These are phyloP conservation scores for Drepana falcataria DNA, from an alignment of 2,888 invertebrate species.

Conservation along the genomic window DNA sequence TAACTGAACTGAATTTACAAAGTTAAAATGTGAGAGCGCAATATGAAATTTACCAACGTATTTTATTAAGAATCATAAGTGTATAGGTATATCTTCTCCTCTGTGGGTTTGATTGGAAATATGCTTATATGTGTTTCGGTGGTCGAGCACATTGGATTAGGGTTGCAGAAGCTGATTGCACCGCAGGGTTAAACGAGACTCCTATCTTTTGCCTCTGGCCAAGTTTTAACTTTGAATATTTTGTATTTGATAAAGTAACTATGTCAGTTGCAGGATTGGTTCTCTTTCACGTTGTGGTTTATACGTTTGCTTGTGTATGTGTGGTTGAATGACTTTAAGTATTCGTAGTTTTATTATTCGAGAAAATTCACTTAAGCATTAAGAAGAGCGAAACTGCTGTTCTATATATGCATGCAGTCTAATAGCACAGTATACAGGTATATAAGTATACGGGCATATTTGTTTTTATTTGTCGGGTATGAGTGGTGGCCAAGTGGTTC, in stretches of 20 bases:
- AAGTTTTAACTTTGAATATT: constrained; percentile 5
- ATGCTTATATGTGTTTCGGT: constrained; percentile 60
- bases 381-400: too few relatives aligned
- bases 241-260: neutral
- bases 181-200: constrained; percentile 19
- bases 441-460: too few relatives aligned
- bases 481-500: too few relatives aligned
- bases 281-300: neutral
- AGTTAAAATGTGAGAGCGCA: constrained; percentile 14
- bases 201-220: constrained; percentile 12
- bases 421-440: too few relatives aligned
- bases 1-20: neutral
- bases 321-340: neutral
- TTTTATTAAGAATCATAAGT: constrained; percentile 69
- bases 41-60: constrained; percentile 58
- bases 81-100: constrained; percentile 48
- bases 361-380: too few relatives aligned
- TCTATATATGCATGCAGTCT: too few relatives aligned
- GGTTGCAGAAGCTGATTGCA: constrained; percentile 56
- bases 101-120: constrained; percentile 71
- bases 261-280: neutral
- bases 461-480: too few relatives aligned
- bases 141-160: constrained; percentile 50
- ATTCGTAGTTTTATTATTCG: too few relatives aligned
- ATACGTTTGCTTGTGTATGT: neutral